Base-by-base conservation (phyloP, 1,140 invertebrate genomes). In the Trissolcus basalis region DNA sequence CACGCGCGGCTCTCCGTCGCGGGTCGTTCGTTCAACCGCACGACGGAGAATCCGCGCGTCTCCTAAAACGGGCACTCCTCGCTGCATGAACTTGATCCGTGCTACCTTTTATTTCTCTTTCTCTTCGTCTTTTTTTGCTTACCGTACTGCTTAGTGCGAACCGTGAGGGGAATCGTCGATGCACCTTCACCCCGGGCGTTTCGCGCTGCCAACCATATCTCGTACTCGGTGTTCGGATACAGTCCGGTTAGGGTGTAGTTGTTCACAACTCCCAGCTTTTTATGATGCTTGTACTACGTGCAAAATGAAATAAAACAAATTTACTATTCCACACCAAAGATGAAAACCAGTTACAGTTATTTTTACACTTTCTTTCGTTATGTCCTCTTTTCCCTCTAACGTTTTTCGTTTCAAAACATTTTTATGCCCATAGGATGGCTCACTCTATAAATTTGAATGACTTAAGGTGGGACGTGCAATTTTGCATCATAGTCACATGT, bases 121-220 rank as follows among this genome's bases (percentile, higher is more conserved):
- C 19, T 27, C 6, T 27, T 27, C 19, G 6, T 6, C 19, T 27
- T 2, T 33, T 71, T 84, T 82, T 83, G 91, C 96, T 95, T 96
- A 99, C 97, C 95, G 91, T 97, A 98, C 92, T 96, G 96, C 86
- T 97, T 97, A 32, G 97, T 99, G 87, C 95, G 92, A 47, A 97
- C 95, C 59, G 96, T 95, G 77, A 97, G 94, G 0, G 95, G 96
- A n/a, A 96, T 95, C 4, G 97, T 98, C 16, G 95, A 94, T 4
- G 97, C 96, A 9, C 97, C 97, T 86, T 98, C 97, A 2, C 97
- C 97, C 35, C 95, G 90, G 70, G 95, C 93, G 1, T 96, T 98
- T 65, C 95, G 91, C 12, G 97, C 97, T 1, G 97, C 96, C 69
- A 99, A 89, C 95, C 97, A 98, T 67, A 99, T 94, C 89, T 96